A percentile compares a stretch with the other conserved stretches of the same genome.
Evolutionary conservation across 30 jellyfish, hydroid and myxozoan species (phyloP).

Genomic region (Hydractinia echinata): DNA sequence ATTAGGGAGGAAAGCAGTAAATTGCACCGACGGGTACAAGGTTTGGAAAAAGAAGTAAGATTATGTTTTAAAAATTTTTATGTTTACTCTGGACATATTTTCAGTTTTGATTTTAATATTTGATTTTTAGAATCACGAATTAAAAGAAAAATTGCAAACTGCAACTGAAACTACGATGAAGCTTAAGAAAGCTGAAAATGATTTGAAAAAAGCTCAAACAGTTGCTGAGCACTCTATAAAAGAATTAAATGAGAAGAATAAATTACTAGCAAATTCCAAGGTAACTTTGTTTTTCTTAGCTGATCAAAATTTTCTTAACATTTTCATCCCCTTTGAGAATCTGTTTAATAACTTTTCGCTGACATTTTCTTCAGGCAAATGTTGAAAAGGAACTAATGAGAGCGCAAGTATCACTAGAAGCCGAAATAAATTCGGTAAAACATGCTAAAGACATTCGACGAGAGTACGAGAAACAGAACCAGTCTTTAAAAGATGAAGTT

Average conservation of each 20-base stretch:
- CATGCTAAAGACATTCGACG: constrained; percentile 93
- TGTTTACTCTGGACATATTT: neutral
- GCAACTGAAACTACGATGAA: constrained; percentile 69
- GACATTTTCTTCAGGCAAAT: constrained; percentile 25
- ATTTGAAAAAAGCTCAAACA: constrained; percentile 70
- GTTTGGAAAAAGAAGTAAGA: constrained; percentile 86
- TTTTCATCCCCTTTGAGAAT: neutral
- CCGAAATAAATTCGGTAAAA: constrained; percentile 87
- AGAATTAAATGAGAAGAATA: constrained; percentile 76
- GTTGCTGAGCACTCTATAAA: constrained; percentile 82
- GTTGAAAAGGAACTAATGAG: constrained; percentile 80
- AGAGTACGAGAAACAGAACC: constrained; percentile 77
- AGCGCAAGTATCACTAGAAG: constrained; percentile 91
- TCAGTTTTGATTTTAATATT: too few species aligned
- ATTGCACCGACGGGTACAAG: constrained; percentile 62
- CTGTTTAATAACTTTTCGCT: neutral
- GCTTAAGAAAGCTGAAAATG: constrained; percentile 77
- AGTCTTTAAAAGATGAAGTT: constrained; percentile 76
- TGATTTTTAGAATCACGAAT: constrained; percentile 49
- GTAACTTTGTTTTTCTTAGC: constrained; percentile 27
- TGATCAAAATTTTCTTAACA: neutral
- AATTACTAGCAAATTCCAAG: constrained; percentile 72
- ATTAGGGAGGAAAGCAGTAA: constrained; percentile 81
- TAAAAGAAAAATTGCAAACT: constrained; percentile 64
- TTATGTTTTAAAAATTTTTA: neutral